Evolutionary conservation across 2,113 vertebrate genomes (phyloP), one percentile per base, ranked within the genome.

Genomic region (Ailurus styani): DNA sequence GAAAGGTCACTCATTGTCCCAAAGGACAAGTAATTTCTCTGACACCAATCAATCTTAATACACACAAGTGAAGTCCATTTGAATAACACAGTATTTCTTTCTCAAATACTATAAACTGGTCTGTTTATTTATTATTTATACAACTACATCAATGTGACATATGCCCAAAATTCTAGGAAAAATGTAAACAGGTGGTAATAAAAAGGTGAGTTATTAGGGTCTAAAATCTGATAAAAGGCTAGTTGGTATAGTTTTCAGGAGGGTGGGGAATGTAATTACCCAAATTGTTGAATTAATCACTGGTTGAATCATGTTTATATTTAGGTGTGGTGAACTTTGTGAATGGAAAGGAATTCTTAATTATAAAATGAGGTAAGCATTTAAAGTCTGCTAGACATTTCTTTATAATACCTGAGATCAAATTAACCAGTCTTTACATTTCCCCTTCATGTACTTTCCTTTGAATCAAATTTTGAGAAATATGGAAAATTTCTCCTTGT

Each of bases 171-270:
- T 77, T 96, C 60, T 77, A 95, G 37, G 68, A 95, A 96, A 50
- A 96, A 87, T 94, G 55, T 90, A 97, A 98, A 98, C 68, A 94
- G 87, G 92, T 77, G 78, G 91, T 75, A 91, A 90, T 87, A 91
- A 93, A 95, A 94, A 52, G 70, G 52, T 96, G 79, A 50, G 79
- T 92, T 87, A 75, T 68, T 87, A 79, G 91, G 64, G 54, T 87
- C 90, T 94, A 17, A 87, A 93, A 55, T 87, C 83, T 79, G 87
- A 96, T 79, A 93, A 95, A 97, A 90, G 79, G 8, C 60, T 91
- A 95, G 62, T 91, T 84, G 70, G 47, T 45, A 95, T 60, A 54
- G 23, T 81, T 87, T 93, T 62, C 13, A 11, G 78, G 55, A 66
- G 40, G 9, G 15, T 52, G 4, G 52, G 45, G 7, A 88, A 83